Conservation (phyloP, 2,797 vertebrate species). For the Hylomyscus alleni region DNA sequence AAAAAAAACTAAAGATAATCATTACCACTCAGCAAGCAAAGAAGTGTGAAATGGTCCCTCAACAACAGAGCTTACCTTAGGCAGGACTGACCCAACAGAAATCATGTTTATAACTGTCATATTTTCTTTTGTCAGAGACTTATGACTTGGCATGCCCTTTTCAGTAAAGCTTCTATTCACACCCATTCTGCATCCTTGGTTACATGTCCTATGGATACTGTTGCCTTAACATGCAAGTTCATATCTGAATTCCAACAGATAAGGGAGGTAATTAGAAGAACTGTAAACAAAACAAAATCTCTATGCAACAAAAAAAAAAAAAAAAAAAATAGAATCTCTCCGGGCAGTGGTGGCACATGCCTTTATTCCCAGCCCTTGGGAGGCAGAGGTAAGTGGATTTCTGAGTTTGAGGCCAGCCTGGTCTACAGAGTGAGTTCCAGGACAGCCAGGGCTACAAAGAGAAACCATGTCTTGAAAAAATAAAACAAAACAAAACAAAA, state of each 20-base stretch:
- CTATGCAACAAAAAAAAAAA: background rate
- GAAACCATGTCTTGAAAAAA: no score
- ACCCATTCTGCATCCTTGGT: background rate
- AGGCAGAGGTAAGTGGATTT: no score
- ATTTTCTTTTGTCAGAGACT: constrained; percentile 14
- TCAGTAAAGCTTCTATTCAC: background rate
- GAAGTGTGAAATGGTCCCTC: background rate
- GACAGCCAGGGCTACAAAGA: no score
- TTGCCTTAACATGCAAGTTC: background rate
- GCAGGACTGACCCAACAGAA: background rate
- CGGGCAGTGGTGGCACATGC: no score
- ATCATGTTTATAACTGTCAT: background rate
- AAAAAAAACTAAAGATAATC: constrained; percentile 14
- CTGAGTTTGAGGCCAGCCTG: no score
- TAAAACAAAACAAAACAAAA: no score
- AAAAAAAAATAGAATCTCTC: no score
- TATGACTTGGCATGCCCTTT: background rate
- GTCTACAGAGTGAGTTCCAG: no score
- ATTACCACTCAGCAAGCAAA: background rate
- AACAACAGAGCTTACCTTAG: background rate
- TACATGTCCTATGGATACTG: background rate
- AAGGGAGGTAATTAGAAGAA: background rate
- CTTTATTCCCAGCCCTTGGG: no score
- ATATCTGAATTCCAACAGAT: background rate
- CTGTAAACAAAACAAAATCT: background rate